Conservation (phyloP, 1,140 invertebrate species). For the Lamellibrachia luymesi region DNA sequence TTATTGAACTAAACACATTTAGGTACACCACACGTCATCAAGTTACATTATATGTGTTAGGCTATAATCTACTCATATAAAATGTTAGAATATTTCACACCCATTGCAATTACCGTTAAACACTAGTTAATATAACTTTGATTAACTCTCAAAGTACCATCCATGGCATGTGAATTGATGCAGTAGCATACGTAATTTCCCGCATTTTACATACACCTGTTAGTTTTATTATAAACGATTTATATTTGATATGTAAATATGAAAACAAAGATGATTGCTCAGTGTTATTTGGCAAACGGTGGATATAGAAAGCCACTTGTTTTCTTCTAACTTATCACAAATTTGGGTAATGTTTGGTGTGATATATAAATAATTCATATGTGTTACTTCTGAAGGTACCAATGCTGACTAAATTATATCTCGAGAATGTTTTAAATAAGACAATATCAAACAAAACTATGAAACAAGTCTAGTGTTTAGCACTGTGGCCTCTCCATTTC, state of each 20-base stretch:
- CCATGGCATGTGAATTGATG: too few relatives aligned
- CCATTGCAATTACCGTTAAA: too few relatives aligned
- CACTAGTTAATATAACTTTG: too few relatives aligned
- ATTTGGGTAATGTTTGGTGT: background rate
- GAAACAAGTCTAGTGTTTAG: conserved; percentile 30
- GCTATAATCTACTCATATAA: too few relatives aligned
- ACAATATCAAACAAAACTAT: background rate
- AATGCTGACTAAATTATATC: too few relatives aligned
- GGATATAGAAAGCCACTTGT: background rate
- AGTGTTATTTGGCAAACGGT: background rate
- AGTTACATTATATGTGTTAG: too few relatives aligned
- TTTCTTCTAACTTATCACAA: background rate
- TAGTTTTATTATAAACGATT: background rate
- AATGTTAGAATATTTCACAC: too few relatives aligned
- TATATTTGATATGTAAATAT: background rate
- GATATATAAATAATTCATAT: too few relatives aligned
- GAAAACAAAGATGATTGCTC: background rate
- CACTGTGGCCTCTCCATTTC: background rate
- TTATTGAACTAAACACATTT: too few relatives aligned
- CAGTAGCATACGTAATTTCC: background rate
- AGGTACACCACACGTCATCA: too few relatives aligned
- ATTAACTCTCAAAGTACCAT: too few relatives aligned
- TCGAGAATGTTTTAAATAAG: background rate
- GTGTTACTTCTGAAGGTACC: background rate
- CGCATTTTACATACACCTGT: background rate